A percentile compares a stretch with the other conserved stretches of the same genome.
These are phyloP conservation scores for Anolis carolinensis DNA, from an alignment of 2,113 vertebrate species.

Conservation along the genomic window DNA sequence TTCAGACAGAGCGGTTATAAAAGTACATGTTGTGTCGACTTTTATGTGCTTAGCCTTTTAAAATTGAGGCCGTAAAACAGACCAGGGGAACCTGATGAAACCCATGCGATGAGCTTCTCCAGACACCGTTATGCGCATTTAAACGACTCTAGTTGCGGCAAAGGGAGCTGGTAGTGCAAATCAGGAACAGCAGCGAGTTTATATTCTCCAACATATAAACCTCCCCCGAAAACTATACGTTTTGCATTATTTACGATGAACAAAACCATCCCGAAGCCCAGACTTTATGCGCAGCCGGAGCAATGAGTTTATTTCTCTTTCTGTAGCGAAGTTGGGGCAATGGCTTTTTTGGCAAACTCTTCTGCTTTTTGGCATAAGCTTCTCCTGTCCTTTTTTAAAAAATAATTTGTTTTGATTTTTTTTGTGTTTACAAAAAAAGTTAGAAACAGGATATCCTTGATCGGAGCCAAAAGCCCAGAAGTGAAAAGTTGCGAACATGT, in stretches of 20 bases:
- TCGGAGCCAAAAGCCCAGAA: slow-evolving; percentile 26
- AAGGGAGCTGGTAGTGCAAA: not conserved
- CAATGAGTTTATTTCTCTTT: slow-evolving; percentile 18
- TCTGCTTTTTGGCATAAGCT: too few relatives aligned
- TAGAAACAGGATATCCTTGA: slow-evolving; percentile 56
- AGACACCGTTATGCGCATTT: not conserved
- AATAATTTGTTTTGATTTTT: slow-evolving; percentile 23
- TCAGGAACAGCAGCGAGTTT: not conserved
- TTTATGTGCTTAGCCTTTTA: slow-evolving; percentile 11
- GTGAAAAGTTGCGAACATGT: not conserved
- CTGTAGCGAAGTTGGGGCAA: not conserved
- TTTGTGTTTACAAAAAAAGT: not conserved
- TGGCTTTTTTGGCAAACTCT: slow-evolving; percentile 14
- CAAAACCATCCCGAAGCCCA: not conserved
- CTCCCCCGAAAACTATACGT: not conserved
- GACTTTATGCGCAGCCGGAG: not conserved
- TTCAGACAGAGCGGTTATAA: not conserved
- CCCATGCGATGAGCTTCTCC: not conserved
- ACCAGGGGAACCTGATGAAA: slow-evolving; percentile 21
- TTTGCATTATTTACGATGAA: slow-evolving; percentile 37
- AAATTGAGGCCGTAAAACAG: slow-evolving; percentile 40
- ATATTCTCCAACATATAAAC: slow-evolving; percentile 3
- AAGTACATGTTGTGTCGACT: slow-evolving; percentile 7
- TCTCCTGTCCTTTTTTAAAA: too few relatives aligned
- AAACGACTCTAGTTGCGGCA: not conserved